Base-by-base conservation (phyloP, 64 coral and sea anemone genomes). In the Dendrophyllia cribrosa region DNA sequence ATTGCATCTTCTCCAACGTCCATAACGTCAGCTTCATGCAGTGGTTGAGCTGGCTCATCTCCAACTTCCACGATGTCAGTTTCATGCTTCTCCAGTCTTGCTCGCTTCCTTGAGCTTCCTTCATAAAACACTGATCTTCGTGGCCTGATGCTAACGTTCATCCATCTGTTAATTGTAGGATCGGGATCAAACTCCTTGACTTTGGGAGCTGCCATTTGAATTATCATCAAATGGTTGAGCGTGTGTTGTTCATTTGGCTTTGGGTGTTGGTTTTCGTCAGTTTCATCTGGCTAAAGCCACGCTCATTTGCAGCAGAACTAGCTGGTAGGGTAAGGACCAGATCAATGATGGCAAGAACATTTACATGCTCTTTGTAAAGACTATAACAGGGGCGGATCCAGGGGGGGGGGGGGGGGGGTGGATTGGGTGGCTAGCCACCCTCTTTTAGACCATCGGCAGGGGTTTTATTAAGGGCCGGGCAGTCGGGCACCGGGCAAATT, bases 231-330 rank as follows among this genome's bases (percentile, higher is more conserved):
- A 69, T 90, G 46, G 47, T 90, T 80, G 44, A 90, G 76, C 7
- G 75, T 65, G 58, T 6, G 25, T 90, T 49, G 12, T n/a, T 67
- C 62, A 90, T 50, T 56, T 19, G 50, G 62, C 61, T 79, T 68
- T 47, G 47, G 46, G 56, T 22, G 75, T 21, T 79, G 25, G 61
- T 90, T 17, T 90, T 90, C 11, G 78, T 34, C 0, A 90, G 61
- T 51, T 90, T 80, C 75, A 90, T 65, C 49, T 90, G 75, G 17
- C 60, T 69, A n/a, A 90, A 90, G 21, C 88, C 65, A 16, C 76
- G 76, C 49, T 90, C 88, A 0, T 66, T 78, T 24, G 65, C 75
- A 43, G 88, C 61, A 90, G 75, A 78, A 78, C 75, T 78, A 11
- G 75, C 75, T 24, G 75, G 51, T 58, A 78, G 51, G 75, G 75